These are phyloP conservation scores for Ectemnius cavifrons DNA, from an alignment of 2,888 invertebrate species.

Conservation along the genomic window DNA sequence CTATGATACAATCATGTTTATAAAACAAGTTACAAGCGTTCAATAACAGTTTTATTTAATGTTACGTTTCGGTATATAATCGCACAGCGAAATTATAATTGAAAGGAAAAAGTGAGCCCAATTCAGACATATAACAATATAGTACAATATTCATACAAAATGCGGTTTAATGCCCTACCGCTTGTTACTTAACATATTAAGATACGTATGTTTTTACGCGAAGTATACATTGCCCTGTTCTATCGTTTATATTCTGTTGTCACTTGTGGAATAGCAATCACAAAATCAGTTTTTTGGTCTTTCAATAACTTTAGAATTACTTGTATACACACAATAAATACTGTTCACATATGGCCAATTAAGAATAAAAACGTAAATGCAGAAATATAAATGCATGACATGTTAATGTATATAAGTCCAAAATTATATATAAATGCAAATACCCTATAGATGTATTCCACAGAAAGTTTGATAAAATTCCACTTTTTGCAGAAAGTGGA, in stretches of 20 bases:
- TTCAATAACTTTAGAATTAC: no score
- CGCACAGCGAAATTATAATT: constrained; percentile 3
- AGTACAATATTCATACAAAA: background rate
- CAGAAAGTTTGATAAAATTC: no score
- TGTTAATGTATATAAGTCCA: no score
- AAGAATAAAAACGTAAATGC: no score
- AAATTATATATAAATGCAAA: background rate
- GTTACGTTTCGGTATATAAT: constrained; percentile 13
- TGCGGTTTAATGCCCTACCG: no score
- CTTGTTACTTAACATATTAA: no score
- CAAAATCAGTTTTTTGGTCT: background rate
- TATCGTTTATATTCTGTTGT: constrained; percentile 23
- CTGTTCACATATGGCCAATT: no score
- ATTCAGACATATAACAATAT: background rate
- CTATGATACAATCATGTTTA: background rate
- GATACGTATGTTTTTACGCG: background rate
- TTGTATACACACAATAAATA: no score
- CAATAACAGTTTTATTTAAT: constrained; percentile 14
- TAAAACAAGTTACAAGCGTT: constrained; percentile 4
- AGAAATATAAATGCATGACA: no score
- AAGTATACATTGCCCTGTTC: constrained; percentile 34
- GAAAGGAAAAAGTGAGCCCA: constrained; percentile 10
- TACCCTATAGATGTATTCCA: no score
- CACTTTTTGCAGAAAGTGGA: no score
- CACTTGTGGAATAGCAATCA: constrained; percentile 11